phyloP scores from a whole-genome alignment of 2,797 vertebrate species.

The Molossus alvarezi region DNA sequence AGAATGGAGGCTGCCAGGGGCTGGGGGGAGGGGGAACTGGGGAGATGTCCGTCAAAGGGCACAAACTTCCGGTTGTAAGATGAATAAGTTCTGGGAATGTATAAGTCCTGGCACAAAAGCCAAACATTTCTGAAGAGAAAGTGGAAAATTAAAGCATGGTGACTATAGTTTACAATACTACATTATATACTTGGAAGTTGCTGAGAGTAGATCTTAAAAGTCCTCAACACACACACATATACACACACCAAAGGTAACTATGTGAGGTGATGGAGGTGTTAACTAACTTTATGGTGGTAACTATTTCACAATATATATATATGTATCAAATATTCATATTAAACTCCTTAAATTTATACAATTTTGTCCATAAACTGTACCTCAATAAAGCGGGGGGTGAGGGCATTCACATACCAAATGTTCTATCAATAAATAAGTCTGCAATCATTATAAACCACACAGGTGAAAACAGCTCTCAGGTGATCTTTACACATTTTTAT shows the following conservation, averaged over 20 bases:
- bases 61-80: background rate
- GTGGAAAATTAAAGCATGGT: too few relatives aligned
- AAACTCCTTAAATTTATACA: background rate
- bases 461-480: conserved; percentile 42
- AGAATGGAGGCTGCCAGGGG: background rate
- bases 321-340: background rate
- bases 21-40: background rate
- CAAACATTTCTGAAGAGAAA: too few relatives aligned
- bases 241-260: background rate
- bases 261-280: background rate
- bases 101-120: too few relatives aligned
- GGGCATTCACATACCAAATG: background rate
- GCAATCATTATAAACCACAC: background rate
- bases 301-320: background rate
- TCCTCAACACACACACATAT: background rate
- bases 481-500: background rate
- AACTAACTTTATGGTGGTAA: background rate
- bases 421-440: background rate
- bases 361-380: background rate
- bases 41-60: background rate
- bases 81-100: background rate
- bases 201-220: background rate
- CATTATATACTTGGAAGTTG: background rate
- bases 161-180: too few relatives aligned
- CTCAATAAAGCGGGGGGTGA: background rate